Evolutionary conservation across 2,888 invertebrate species (phyloP).

Genomic region (Phyllotreta striolata): DNA sequence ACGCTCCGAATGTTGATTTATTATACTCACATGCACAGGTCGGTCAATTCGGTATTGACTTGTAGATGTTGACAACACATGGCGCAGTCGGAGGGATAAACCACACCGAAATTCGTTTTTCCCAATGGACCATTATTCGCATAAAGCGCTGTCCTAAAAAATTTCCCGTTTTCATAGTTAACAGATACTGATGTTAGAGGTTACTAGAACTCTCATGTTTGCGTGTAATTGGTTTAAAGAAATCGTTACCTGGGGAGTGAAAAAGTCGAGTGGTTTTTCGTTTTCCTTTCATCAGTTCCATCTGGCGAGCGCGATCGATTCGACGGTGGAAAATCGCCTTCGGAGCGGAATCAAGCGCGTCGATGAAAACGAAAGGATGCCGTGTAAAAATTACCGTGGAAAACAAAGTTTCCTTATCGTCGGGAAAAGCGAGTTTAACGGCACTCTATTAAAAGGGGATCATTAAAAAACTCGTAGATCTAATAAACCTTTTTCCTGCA

Average conservation of each 20-base stretch:
- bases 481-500: constrained; percentile 19
- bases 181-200: no score
- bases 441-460: constrained; percentile 12
- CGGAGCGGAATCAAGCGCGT: neutral
- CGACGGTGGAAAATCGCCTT: neutral
- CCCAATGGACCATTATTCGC: no score
- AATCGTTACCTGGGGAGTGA: no score
- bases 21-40: constrained; percentile 22
- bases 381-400: neutral
- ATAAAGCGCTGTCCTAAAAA: no score
- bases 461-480: constrained; percentile 23
- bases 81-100: constrained; percentile 2
- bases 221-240: no score
- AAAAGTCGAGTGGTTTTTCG: no score
- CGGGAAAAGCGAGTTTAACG: constrained; percentile 12
- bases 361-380: constrained; percentile 4
- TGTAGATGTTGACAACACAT: constrained; percentile 9
- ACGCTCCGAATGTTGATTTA: constrained; percentile 38
- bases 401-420: constrained; percentile 16
- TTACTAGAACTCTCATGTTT: no score
- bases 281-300: no score
- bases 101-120: neutral
- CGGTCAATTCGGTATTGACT: constrained; percentile 13
- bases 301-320: no score
- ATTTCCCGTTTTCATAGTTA: no score